Base-by-base conservation (phyloP, 2,113 vertebrate species). In the Casuarius casuarius region DNA sequence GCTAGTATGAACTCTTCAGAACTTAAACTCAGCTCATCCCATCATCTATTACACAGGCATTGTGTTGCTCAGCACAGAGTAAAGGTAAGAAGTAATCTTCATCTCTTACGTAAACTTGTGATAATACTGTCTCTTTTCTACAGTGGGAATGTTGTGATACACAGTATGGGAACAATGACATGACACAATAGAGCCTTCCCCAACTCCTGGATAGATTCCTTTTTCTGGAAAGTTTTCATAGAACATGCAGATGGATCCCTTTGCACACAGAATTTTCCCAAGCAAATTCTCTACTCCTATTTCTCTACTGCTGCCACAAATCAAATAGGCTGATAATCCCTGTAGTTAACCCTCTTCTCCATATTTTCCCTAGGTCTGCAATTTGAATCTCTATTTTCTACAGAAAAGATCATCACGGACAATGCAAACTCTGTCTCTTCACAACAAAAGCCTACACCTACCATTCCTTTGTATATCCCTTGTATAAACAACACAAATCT, bases 401-500 rank as follows among this genome's bases (percentile, higher is more conserved):
- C 1, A 84, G 33, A 59, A 44, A 21, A 78, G 52, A 58, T 31
- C 20, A 51, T 14, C 40, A 59, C 19, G 26, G 40, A 87, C 33
- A 38, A 33, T 28, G 26, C n/a, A 51, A 67, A 80, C 35, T 44
- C 28, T 13, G 5, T n/a, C 38, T 65, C 58, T 59, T 56, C 44
- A 44, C 4, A 73, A 7, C 6, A 7, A 51, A 25, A 76, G 42
- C 74, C 33, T 63, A 19, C 49, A 52, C 40, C 29, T 33, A 48
- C 51, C 6, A 1, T 12, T 31, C 18, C 18, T 49, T 28, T 12
- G 10, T 14, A 28, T 12, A 28, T 17, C 35, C 52, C 56, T 84
- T 35, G 65, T 16, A 95, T 31, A 96, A 77, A 94, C 89, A 91
- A 90, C 91, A 96, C 94, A 85, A 86, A 71, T 7, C 75, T 7